Evolutionary conservation across 2,888 invertebrate genomes (phyloP).

Genomic region (Caenorhabditis zanzibari): DNA sequence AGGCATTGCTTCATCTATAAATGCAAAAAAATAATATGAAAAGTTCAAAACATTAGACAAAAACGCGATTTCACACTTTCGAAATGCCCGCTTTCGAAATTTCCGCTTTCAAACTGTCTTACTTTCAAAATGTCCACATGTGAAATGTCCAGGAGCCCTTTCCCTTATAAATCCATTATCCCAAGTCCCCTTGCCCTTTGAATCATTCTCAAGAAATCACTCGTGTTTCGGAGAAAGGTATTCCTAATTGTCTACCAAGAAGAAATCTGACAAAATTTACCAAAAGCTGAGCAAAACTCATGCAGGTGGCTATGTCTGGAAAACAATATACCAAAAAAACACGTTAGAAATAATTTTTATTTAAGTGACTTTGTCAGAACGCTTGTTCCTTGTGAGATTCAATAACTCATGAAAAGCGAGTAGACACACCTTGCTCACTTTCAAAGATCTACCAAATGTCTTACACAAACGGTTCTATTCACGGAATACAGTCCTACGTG

Average conservation of each 20-base stretch:
- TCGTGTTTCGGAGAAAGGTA: not conserved
- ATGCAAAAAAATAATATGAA: no score
- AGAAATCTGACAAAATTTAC: not conserved
- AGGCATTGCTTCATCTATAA: no score
- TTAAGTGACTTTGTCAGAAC: not conserved
- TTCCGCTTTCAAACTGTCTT: no score
- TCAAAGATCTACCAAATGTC: not conserved
- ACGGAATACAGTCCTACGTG: constrained; percentile 4
- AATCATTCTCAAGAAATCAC: no score
- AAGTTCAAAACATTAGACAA: no score
- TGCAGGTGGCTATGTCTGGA: constrained; percentile 9
- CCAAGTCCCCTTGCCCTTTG: no score
- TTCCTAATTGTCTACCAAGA: not conserved
- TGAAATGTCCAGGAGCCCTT: no score
- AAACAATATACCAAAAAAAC: not conserved
- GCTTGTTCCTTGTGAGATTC: not conserved
- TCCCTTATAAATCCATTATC: no score
- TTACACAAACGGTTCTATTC: constrained; percentile 6
- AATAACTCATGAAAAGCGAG: not conserved
- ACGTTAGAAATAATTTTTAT: not conserved
- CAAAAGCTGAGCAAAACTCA: no score
- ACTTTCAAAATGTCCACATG: no score
- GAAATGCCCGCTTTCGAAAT: no score
- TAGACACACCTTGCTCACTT: not conserved
- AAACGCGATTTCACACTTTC: no score